Evolutionary conservation across 2,113 vertebrate species (phyloP), one percentile per base, ranked within the genome.

Genomic region (Calcarius ornatus): DNA sequence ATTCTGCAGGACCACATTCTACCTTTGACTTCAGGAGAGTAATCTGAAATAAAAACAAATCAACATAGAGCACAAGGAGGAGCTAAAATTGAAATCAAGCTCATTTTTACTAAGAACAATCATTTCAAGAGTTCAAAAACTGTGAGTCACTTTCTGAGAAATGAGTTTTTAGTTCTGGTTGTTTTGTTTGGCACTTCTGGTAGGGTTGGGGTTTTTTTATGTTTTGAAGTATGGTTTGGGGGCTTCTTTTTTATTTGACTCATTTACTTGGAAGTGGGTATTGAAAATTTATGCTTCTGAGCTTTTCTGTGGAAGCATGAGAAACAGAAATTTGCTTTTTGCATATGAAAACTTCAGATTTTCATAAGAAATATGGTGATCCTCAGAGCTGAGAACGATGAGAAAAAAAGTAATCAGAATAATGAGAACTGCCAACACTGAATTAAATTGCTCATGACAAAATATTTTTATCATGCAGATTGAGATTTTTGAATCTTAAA

Each of bases 381-480:
- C 71, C 50, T 70, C 66, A 38, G 31, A 85, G 82, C 47, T 59
- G 38, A 80, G 68, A 91, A 91, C 1, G 0, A 2, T 71, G 60
- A 48, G 50, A 51, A 81, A 84, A 84, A 83, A 90, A 61, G 38
- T 43, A 81, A 94, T 73, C 66, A 72, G 71, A 90, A 95, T 83
- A 83, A 93, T 23, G 23, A 95, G 75, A 92, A 81, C 68, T 72
- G 63, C 48, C 79, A 90, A 90, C 73, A 54, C 37, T 47, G 81
- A 92, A 82, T 80, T 77, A 82, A 93, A 90, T 63, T 47, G 38
- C 88, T 93, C 35, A 61, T 57, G 64, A 45, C 37, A 77, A 94
- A 94, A 72, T 88, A 94, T 90, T 90, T 92, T 92, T 82, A 92
- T 95, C 68, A 90, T 88, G 75, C 38, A 95, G 47, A 94, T 77